Conservation (phyloP, 2,888 invertebrate species). For the Sinohyriopsis cumingii region DNA sequence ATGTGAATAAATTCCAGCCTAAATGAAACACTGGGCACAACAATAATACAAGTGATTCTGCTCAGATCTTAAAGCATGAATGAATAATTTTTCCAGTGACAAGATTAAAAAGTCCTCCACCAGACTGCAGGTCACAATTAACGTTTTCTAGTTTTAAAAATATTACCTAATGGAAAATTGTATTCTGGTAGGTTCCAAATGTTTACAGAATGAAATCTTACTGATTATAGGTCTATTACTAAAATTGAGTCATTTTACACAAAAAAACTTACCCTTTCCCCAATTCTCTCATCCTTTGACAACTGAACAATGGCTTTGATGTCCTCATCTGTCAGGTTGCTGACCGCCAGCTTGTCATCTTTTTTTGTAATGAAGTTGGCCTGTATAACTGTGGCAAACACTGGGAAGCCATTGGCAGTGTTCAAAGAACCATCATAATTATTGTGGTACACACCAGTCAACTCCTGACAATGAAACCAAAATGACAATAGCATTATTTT, state of each 20-base stretch:
- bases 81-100: no score
- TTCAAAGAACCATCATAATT: conserved; percentile 98
- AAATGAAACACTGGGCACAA: no score
- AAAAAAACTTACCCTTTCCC: conserved; percentile 77
- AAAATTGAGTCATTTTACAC: not conserved
- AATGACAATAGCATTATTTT: not conserved
- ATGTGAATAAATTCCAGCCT: no score
- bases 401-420: conserved; percentile 89
- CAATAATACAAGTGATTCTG: no score
- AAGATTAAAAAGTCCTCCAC: no score
- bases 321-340: conserved; percentile 96
- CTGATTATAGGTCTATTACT: no score
- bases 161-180: no score
- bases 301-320: conserved; percentile 78
- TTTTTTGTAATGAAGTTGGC: conserved; percentile 96
- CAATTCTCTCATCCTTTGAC: conserved; percentile 84
- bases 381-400: conserved; percentile 96
- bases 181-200: no score
- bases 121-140: no score
- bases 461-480: conserved; percentile 69
- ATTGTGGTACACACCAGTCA: conserved; percentile 93
- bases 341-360: conserved; percentile 93
- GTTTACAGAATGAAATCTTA: no score
- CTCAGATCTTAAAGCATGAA: no score
- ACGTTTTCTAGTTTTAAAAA: no score